Conservation (phyloP, 2,888 invertebrate genomes). For the Apamea monoglypha region DNA sequence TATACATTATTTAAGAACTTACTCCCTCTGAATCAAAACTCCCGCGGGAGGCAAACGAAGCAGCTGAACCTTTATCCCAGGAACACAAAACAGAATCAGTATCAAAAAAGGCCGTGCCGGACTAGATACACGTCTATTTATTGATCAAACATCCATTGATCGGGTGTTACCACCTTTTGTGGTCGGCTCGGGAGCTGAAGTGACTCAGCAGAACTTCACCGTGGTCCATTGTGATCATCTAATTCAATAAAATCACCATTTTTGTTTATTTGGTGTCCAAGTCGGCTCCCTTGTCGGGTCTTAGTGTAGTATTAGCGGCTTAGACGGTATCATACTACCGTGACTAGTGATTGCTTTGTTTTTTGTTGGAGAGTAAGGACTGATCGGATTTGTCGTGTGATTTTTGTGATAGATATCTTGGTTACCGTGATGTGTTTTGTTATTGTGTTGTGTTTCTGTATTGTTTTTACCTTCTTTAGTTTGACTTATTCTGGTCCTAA, state of each 20-base stretch:
- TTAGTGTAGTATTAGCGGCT: conserved; percentile 84
- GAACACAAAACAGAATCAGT: conserved; percentile 63
- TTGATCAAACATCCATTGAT: conserved; percentile 89
- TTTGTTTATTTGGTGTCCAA: conserved; percentile 84
- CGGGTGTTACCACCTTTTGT: conserved; percentile 89
- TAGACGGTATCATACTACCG: conserved; percentile 81
- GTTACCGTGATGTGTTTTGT: conserved; percentile 25
- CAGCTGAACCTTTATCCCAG: conserved; percentile 52
- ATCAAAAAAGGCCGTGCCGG: conserved; percentile 64
- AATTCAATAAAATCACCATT: conserved; percentile 90
- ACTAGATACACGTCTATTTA: conserved; percentile 83
- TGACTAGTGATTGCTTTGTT: conserved; percentile 77
- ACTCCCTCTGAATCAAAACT: neutral
- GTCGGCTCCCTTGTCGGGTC: conserved; percentile 86
- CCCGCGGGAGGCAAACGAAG: conserved; percentile 14
- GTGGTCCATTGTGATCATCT: conserved; percentile 87
- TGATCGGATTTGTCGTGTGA: conserved; percentile 67
- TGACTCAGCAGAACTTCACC: conserved; percentile 84
- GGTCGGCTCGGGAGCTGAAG: conserved; percentile 80
- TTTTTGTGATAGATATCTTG: conserved; percentile 54
- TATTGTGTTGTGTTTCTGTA: conserved; percentile 21
- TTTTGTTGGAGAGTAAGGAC: conserved; percentile 64
- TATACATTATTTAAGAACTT: neutral
- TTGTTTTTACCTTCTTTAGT: neutral
- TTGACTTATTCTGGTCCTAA: neutral